Base-by-base conservation (phyloP, 1,140 invertebrate genomes). In the Zaprionus inermis region DNA sequence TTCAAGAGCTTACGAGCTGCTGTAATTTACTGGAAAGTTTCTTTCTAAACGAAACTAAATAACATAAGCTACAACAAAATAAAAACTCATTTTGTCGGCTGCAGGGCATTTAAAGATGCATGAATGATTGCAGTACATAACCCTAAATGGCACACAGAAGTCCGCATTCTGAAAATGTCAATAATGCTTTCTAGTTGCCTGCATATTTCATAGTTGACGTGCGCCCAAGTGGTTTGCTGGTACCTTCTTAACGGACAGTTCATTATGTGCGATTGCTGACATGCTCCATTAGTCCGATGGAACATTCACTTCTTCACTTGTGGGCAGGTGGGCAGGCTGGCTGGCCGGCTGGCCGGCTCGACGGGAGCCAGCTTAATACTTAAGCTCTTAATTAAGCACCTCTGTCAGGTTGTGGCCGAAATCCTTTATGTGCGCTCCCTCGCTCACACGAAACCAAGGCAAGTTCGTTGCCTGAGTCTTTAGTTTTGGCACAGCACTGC, bases 311-410 rank as follows among this genome's bases (percentile, higher is more conserved):
- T 71, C 59, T 55, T 54, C 9, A 28, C 24, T 41, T 14, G 55
- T 58, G 65, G 38, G 46, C 20, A 46, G 24, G 24, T 4, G 24
- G 24, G 24, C 24, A 28, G 24, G 24, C 24, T 5, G 24, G 20
- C 55, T 11, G 36, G 65, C 76, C 66, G 78, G 76, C n/a, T n/a
- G n/a, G n/a, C n/a, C n/a, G 24, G 20, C 55, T 11, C 46, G 65
- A 79, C 66, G 78, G 76, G 61, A 88, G 79, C 64, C 72, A 71
- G 59, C 71, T 54, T 77, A 79, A 86, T 86, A 54, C 60, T 64
- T 64, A 78, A 86, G 82, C 83, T 88, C 83, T 86, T 86, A 86
- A 86, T 86, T 86, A 86, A 86, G 83, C 72, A 88, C 75, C 83
- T 71, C 76, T 75, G 79, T 86, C 79, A 88, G 69, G 56, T 74